Conservation (phyloP, 1,140 invertebrate species). For the Drosophila willistoni region DNA sequence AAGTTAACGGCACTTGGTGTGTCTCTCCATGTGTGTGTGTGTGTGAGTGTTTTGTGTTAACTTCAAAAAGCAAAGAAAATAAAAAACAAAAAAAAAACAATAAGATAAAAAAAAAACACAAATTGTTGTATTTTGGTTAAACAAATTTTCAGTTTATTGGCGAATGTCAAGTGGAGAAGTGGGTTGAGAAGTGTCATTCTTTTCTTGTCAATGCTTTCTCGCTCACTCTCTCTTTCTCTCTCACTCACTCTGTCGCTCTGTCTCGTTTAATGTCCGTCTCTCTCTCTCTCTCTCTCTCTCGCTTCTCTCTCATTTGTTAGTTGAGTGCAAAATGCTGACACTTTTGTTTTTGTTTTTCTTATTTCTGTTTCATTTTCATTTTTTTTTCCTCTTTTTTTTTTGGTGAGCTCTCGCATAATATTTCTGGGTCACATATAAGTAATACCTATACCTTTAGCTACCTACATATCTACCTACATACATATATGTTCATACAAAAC, state of each 20-base stretch:
- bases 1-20: constrained; percentile 40
- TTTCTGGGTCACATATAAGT: constrained; percentile 73
- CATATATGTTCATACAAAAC: neutral
- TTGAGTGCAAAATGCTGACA: constrained; percentile 71
- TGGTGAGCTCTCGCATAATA: constrained; percentile 62
- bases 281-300: neutral
- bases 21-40: neutral
- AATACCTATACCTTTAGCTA: constrained; percentile 20
- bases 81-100: constrained; percentile 12
- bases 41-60: neutral
- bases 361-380: constrained; percentile 22
- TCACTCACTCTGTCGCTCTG: neutral
- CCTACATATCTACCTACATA: constrained; percentile 25
- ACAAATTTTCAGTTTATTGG: constrained; percentile 19
- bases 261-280: too few relatives aligned
- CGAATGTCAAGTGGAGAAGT: constrained; percentile 18
- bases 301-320: neutral
- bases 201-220: neutral
- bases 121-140: constrained; percentile 12
- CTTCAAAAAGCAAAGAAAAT: neutral
- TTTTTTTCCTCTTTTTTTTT: constrained; percentile 40
- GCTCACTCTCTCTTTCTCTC: neutral
- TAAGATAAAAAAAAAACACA: constrained; percentile 22
- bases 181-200: constrained; percentile 12
- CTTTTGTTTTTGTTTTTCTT: constrained; percentile 48